These are phyloP conservation scores for Diplolepis rosae DNA, from an alignment of 2,888 invertebrate species.

Conservation along the genomic window DNA sequence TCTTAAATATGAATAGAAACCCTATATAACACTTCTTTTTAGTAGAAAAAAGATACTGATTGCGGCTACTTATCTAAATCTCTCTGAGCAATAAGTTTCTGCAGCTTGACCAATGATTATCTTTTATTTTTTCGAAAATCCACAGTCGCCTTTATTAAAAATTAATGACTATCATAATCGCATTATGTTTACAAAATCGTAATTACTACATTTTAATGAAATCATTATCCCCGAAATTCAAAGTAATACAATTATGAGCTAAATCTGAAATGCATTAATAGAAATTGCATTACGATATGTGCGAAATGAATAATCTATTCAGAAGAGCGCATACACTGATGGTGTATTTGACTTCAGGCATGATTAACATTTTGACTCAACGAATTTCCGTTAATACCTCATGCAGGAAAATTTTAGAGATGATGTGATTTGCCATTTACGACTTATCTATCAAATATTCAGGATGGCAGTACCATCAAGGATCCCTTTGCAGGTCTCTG, in stretches of 20 bases:
- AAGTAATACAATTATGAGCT: neutral
- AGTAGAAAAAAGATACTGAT: neutral
- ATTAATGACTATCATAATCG: too few species aligned
- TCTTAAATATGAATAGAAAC: constrained; percentile 65
- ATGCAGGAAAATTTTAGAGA: neutral
- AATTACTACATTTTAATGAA: too few species aligned
- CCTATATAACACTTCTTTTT: neutral
- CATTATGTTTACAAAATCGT: too few species aligned
- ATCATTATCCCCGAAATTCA: neutral
- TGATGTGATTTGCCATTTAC: neutral
- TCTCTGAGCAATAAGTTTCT: too few species aligned
- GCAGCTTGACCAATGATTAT: neutral
- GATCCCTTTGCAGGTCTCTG: constrained; percentile 7
- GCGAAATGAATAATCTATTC: neutral
- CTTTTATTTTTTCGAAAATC: neutral
- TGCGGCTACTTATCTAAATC: neutral
- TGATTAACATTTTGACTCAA: constrained; percentile 4
- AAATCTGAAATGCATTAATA: neutral
- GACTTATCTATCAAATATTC: constrained; percentile 20
- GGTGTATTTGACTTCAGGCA: constrained; percentile 8
- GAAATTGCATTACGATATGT: neutral
- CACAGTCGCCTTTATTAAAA: too few species aligned
- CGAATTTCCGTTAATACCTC: neutral
- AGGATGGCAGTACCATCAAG: constrained; percentile 3
- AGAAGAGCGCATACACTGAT: neutral